Conservation (phyloP, 2,113 vertebrate species). For the Psittacus erithacus region DNA sequence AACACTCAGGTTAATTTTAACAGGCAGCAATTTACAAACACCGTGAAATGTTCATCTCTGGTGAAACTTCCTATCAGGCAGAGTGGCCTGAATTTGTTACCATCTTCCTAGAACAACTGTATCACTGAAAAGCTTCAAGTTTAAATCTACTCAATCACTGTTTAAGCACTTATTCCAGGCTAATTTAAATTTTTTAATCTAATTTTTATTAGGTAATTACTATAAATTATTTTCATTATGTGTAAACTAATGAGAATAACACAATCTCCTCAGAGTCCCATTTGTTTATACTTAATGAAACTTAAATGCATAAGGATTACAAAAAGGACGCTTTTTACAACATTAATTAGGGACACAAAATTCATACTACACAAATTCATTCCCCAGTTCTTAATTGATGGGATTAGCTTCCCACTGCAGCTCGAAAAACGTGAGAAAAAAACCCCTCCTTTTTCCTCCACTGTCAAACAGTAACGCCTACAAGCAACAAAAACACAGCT, state of each 20-base stretch:
- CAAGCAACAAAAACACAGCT: background rate
- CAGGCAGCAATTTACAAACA: background rate
- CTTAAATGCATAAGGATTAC: background rate
- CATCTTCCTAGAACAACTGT: background rate
- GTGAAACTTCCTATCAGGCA: background rate
- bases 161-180: background rate
- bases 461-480: background rate
- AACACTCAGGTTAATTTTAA: background rate
- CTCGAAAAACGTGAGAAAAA: accelerated
- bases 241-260: background rate
- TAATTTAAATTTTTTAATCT: background rate
- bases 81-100: background rate
- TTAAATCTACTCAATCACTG: background rate
- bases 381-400: background rate
- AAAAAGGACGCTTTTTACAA: background rate
- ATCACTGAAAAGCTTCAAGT: background rate
- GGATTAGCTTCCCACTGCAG: background rate
- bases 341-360: background rate
- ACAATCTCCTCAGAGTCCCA: background rate
- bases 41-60: background rate
- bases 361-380: background rate
- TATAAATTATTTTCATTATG: background rate
- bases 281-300: background rate
- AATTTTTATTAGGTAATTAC: background rate
- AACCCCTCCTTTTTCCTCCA: accelerated